phyloP scores from a whole-genome alignment of 1,140 invertebrate genomes.

The Samia ricini region DNA sequence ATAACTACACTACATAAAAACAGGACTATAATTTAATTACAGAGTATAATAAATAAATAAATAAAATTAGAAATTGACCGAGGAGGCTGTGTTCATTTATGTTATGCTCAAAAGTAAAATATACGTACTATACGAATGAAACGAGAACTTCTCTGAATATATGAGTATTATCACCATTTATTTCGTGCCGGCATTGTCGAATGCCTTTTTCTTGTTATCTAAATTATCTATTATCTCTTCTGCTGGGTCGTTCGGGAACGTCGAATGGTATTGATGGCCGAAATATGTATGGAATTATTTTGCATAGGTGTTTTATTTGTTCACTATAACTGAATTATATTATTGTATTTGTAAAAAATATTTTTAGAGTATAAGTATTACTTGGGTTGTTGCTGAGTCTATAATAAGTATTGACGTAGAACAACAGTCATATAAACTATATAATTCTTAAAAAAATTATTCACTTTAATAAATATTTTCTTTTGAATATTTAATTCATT shows the following conservation, averaged over 20 bases:
- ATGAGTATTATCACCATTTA: constrained; percentile 42
- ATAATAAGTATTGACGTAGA: no score
- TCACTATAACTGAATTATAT: no score
- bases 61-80: neutral
- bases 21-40: no score
- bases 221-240: constrained; percentile 55
- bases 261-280: constrained; percentile 23
- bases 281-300: constrained; percentile 20
- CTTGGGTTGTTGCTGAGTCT: no score
- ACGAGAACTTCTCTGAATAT: constrained; percentile 18
- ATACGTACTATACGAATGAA: constrained; percentile 1
- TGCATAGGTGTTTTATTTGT: constrained; percentile 22
- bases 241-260: constrained; percentile 19
- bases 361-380: no score
- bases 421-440: no score
- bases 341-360: no score
- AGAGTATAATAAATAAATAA: neutral
- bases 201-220: constrained; percentile 62
- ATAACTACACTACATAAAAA: no score
- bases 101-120: neutral
- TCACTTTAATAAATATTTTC: no score
- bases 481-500: no score
- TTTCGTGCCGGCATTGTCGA: constrained; percentile 34
- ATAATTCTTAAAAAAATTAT: no score
- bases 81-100: neutral